Base-by-base conservation (phyloP, 2,113 vertebrate genomes). In the Dicaeum eximium region DNA sequence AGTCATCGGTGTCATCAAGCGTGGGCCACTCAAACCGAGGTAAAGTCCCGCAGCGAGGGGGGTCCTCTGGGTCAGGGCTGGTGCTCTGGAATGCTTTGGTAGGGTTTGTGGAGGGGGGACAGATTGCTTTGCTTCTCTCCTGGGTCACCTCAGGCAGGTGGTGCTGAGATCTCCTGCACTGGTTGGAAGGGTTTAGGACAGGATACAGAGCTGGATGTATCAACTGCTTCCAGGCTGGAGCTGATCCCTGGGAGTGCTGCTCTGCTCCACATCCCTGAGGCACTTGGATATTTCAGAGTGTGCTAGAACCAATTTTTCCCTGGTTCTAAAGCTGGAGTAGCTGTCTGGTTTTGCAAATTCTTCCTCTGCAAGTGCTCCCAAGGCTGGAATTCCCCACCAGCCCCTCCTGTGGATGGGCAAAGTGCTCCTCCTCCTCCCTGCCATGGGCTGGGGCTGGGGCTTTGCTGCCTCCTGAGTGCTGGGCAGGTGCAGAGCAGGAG, bases 11-110 rank as follows among this genome's bases (percentile, higher is more conserved):
- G 79, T 95, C 98, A 1, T 98, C 98, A 1, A 97, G 97, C 2
- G 64, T 98, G 73, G 97, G 97, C 44, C 96, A 97, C 75, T 98
- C 98, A 61, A 98, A 98, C 93, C 90, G 97, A 98, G 98, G 98
- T 98, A 97, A 97, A 57, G 60, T 23, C 71, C 15, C 14, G 20
- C 19, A 30, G 42, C 3, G 7, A 61, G 31, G 35, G 61, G 38
- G 8, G 13, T 24, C 11, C 15, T 33, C 21, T 5, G 50, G 69
- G 58, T 48, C n/a, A 15, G 47, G 66, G 91, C 62, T 45, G 64
- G 12, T 30, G 77, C 20, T 40, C 1, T 10, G 70, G 44, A 60
- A 13, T 23, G 74, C 17, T 62, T 58, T 10, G 40, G 28, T 33
- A 79, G 79, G 56, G 12, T 37, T 84, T 60, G 13, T 47, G 42